Evolutionary conservation across 2,113 vertebrate genomes (phyloP), one percentile per base, ranked within the genome.

Genomic region (Sinocyclocheilus anshuiensis): DNA sequence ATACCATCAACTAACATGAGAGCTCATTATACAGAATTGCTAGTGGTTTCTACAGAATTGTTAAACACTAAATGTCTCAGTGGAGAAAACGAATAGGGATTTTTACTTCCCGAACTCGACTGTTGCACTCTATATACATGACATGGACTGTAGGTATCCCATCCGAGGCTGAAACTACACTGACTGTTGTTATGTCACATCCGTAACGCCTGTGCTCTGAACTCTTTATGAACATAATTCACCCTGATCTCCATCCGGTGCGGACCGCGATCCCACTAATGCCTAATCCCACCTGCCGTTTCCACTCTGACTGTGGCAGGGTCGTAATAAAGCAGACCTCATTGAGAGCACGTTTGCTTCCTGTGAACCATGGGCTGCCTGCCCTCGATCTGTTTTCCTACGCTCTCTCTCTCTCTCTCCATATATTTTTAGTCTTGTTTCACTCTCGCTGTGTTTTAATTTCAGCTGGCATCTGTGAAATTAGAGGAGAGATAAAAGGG

Each of bases 401-500:
- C n/a, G n/a, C 18, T 57, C 59, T 63, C 71, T 69, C 81, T 69
- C 33, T 18, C 85, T 48, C 45, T 86, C 8, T 50, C 22, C 42
- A 86, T 89, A 83, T 92, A 88, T 92, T 91, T 86, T 91, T 89
- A 84, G 87, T 81, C 88, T 89, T 71, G 90, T 89, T 93, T 91
- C 85, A 88, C 84, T 92, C 69, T 12, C 77, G 6, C 22, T 53
- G 86, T 87, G 88, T 91, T 90, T 90, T 92, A 91, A 93, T 92
- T 91, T 91, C 86, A 85, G 80, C 86, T 90, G 86, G 89, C 92
- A 92, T 94, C 90, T 88, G 89, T 92, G 87, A 93, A 93, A 93
- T 91, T 90, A 92, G 90, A 86, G 83, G 22, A 50, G 83, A 93
- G 91, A 93, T 93, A 92, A 94, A 94, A 93, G 91, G 86, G 90